These are phyloP conservation scores for Tribolium castaneum DNA, from an alignment of 1,140 invertebrate species.

Conservation along the genomic window DNA sequence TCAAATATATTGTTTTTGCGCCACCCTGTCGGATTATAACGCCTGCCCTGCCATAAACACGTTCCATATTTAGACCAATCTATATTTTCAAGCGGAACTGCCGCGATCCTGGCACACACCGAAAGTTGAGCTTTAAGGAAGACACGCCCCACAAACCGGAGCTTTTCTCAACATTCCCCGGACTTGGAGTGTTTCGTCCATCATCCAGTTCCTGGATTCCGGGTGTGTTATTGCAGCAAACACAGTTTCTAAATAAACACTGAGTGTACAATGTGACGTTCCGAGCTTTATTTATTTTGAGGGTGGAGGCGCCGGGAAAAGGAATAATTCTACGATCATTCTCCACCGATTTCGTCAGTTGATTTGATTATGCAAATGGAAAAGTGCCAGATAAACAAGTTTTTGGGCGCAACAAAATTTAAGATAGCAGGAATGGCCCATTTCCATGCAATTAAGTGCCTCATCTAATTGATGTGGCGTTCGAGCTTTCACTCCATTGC, in stretches of 20 bases:
- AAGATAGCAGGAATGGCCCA: constrained; percentile 2
- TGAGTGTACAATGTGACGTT: background rate
- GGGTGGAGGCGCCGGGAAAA: background rate
- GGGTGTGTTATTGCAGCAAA: background rate
- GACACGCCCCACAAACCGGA: constrained; percentile 33
- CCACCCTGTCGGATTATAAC: background rate
- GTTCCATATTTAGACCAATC: constrained; percentile 42
- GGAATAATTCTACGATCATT: constrained; percentile 5
- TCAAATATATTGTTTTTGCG: constrained; percentile 30
- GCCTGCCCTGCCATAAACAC: constrained; percentile 26
- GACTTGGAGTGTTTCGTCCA: background rate
- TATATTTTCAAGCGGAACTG: constrained; percentile 39
- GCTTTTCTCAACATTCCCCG: background rate
- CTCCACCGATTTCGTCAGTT: constrained; percentile 3
- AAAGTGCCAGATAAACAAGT: background rate
- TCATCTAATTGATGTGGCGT: constrained; percentile 14
- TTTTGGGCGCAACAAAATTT: no score
- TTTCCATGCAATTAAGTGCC: constrained; percentile 9
- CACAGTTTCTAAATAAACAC: background rate
- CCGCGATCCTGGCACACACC: background rate
- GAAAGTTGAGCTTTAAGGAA: constrained; percentile 21
- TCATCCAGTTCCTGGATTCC: background rate
- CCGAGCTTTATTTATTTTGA: background rate
- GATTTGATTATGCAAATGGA: constrained; percentile 17
- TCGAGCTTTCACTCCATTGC: constrained; percentile 7